phyloP scores from a whole-genome alignment of 2,113 vertebrate genomes.

The Drymodes brunneopygia region DNA sequence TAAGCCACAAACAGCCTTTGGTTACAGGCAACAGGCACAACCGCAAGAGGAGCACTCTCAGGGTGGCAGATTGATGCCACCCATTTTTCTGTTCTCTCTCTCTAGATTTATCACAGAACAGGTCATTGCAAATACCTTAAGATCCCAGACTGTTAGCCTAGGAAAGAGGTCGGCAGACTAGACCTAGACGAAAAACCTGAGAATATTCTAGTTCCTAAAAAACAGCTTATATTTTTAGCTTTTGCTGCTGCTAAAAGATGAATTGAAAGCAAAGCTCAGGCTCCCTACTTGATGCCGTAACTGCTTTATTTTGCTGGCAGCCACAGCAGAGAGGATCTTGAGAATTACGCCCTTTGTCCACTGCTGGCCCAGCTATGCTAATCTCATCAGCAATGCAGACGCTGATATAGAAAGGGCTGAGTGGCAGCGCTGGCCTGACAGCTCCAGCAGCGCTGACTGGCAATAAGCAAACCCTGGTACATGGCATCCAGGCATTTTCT shows the following conservation, averaged over 20 bases:
- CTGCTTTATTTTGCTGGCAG: neutral
- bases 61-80: neutral
- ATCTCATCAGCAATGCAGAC: conserved; percentile 28
- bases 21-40: neutral
- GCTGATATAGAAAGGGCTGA: neutral
- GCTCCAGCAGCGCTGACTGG: neutral
- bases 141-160: neutral
- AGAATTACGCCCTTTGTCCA: neutral
- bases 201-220: neutral
- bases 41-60: neutral
- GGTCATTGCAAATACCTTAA: neutral
- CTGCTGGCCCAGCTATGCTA: neutral
- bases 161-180: neutral
- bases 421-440: neutral
- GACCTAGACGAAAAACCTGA: neutral
- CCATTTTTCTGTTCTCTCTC: neutral
- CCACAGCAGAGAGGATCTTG: neutral
- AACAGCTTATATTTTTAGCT: neutral
- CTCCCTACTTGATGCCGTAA: neutral
- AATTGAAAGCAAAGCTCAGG: neutral
- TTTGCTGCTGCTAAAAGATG: neutral
- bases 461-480: neutral
- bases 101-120: neutral
- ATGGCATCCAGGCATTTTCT: neutral
- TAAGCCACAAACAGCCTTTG: neutral